Evolutionary conservation across 2,797 vertebrate genomes (phyloP).

Genomic region (Muraenolepis orangiensis): DNA sequence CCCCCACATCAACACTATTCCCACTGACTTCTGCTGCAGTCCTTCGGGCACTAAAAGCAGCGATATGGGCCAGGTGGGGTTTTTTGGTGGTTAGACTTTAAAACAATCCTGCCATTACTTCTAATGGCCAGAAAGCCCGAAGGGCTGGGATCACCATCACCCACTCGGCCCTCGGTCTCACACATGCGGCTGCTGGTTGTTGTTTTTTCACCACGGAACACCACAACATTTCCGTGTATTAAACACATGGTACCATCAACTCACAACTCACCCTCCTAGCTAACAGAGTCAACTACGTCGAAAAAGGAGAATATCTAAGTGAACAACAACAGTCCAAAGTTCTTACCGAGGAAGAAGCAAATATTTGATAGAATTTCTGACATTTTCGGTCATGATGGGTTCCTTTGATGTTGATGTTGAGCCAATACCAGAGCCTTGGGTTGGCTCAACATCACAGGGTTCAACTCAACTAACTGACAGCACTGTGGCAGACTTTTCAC

Average conservation of each 20-base stretch:
- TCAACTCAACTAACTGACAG: not conserved
- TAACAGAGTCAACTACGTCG: too few relatives aligned
- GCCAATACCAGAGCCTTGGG: too few relatives aligned
- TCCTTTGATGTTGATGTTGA: not conserved
- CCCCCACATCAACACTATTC: not conserved
- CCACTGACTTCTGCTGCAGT: not conserved
- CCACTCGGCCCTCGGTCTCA: not conserved
- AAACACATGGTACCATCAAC: too few relatives aligned
- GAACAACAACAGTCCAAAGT: not conserved
- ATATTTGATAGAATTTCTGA: not conserved
- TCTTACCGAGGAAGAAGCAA: not conserved
- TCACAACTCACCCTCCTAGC: too few relatives aligned
- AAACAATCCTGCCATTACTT: not conserved
- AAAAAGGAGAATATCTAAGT: not conserved
- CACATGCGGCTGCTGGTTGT: not conserved
- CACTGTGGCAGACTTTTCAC: not conserved
- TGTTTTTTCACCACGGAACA: not conserved
- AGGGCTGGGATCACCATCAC: not conserved
- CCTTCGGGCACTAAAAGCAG: not conserved
- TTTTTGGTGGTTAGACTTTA: not conserved
- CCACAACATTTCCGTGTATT: too few relatives aligned
- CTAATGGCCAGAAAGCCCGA: not conserved
- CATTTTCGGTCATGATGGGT: not conserved
- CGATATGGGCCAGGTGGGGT: not conserved
- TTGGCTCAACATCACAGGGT: not conserved